Base-by-base conservation (phyloP, 2,888 invertebrate species). In the Lepidochrysops patricia region DNA sequence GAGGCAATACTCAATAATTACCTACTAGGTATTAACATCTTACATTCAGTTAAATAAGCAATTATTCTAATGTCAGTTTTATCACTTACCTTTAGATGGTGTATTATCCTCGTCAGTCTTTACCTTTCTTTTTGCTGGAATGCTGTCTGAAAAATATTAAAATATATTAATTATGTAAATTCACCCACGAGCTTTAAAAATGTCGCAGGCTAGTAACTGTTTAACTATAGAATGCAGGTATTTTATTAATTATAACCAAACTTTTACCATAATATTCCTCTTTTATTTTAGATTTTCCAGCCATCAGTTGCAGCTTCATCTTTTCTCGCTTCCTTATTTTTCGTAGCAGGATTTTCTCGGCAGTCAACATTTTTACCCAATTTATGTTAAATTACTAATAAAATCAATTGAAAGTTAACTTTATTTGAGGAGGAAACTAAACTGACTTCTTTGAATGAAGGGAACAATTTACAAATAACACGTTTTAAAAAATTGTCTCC, bases 311-410 rank as follows among this genome's bases (percentile, higher is more conserved):
- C 1, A 54, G 32, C 32, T 54, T 54, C 54, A 32, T 54, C 4
- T 54, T 54, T 4, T 54, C 54, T 15, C 54, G 13, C 32, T 54
- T 54, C 12, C 54, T 29, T 54, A 54, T 54, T 54, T 54, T 54
- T 9, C 54, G 26, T 19, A 54, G 5, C 7, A 54, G 29, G 9
- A 54, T 54, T 12, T 54, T 54, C 9, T 54, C 54, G 5, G 54
- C 15, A 19, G 54, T 54, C 15, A 54, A 29, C 54, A 54, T 54
- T 29, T 37, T 32, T 26, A 13, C 13, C 4, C 13, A 50, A 52
- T 3, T 27, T 52, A 35, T 35, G 15, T 50, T 26, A 50, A 1
- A 13, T 50, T 13, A 9, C 19, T 13, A 26, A 5, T 26, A 26
- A 50, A n/a, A 1, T 27, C 13, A 1, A n/a, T 26, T 5, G 12